Base-by-base conservation (phyloP, 2,113 vertebrate species). In the Pandion haliaetus region DNA sequence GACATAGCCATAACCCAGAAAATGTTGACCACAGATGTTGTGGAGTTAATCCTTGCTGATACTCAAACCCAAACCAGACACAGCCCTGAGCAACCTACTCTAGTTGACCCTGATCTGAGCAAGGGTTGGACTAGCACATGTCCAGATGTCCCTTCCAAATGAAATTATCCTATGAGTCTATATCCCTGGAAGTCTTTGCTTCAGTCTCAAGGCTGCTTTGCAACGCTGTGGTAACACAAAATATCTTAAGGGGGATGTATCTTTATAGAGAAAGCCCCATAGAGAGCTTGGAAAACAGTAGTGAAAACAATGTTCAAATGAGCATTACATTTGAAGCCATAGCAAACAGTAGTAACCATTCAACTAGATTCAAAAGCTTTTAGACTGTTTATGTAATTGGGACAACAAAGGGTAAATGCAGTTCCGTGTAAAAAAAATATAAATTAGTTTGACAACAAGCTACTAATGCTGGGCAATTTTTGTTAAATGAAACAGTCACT, bases 11-110 rank as follows among this genome's bases (percentile, higher is more conserved):
- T 49, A 62, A 42, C 11, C 58, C 38, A 71, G 38, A 28, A 72
- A 72, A 81, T 1, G 16, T 55, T 77, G 25, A 59, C 12, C 6
- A 54, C 23, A 74, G 18, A 52, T 0, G 0, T 13, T 55, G 12
- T 25, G 23, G 11, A 52, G 2, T 36, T 82, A 17, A 32, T 34
- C 18, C 29, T 57, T 65, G 17, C 2, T 45, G 14, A 54, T 42
- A 63, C 3, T 78, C 18, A 65, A 42, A 91, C n/a, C 21, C 6
- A 18, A 72, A 40, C 4, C 44, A 50, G 38, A 50, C 17, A 42
- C 5, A 59, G 17, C 3, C 15, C 7, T 74, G 40, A 85, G 65
- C 13, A 58, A 21, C 16, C 21, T 71, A 14, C 4, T 67, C 19
- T 50, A 50, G 12, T 3, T 72, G 40, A 38, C 11, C 14, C 7